These are phyloP conservation scores for Agrochola lota DNA, from an alignment of 2,888 invertebrate species.

Conservation along the genomic window DNA sequence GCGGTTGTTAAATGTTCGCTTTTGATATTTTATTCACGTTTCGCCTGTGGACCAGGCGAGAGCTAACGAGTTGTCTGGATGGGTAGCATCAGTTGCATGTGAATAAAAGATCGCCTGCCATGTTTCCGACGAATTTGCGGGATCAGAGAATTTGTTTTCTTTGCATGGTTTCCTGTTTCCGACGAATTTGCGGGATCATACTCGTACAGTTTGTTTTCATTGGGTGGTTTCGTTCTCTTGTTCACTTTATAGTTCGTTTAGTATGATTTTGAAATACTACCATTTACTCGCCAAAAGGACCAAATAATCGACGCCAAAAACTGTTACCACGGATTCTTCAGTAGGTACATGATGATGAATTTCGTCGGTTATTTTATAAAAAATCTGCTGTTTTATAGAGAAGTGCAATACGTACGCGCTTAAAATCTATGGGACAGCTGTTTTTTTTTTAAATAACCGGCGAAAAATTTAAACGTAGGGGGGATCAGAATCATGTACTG, in stretches of 20 bases:
- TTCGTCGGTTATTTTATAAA: too few relatives aligned
- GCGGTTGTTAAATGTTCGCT: constrained; percentile 12
- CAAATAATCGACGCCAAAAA: too few relatives aligned
- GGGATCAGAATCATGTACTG: too few relatives aligned
- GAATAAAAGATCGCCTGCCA: constrained; percentile 12
- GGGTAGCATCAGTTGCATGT: constrained; percentile 18
- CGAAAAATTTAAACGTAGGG: too few relatives aligned
- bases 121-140: constrained; percentile 9
- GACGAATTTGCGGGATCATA: neutral
- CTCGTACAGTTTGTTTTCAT: neutral
- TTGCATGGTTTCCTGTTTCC: neutral
- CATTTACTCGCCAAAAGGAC: neutral
- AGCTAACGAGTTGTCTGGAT: constrained; percentile 4
- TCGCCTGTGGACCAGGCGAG: neutral
- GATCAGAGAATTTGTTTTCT: neutral
- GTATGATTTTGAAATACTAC: neutral
- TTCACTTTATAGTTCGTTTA: neutral
- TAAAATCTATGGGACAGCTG: too few relatives aligned
- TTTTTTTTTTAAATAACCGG: too few relatives aligned
- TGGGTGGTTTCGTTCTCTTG: neutral
- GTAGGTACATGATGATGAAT: too few relatives aligned
- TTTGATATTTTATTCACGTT: constrained; percentile 47
- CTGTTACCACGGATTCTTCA: too few relatives aligned
- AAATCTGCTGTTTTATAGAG: too few relatives aligned
- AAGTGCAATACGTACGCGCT: too few relatives aligned